These are phyloP conservation scores for Balearica regulorum DNA, from an alignment of 2,797 vertebrate species.

Conservation along the genomic window DNA sequence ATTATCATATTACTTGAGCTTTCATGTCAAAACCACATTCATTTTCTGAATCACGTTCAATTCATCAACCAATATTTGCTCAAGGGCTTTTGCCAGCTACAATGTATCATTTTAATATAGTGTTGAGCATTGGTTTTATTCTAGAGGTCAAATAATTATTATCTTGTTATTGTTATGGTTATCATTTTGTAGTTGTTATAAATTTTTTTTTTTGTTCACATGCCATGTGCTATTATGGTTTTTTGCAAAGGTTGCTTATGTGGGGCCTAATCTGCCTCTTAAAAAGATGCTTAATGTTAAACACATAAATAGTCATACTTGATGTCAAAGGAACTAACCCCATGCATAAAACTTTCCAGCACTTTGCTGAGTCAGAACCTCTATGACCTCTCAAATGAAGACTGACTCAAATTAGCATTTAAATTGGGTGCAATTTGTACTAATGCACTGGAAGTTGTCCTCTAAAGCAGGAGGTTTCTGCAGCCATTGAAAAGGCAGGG, in stretches of 20 bases:
- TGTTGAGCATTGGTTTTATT: constrained; percentile 27
- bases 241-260: constrained; percentile 9
- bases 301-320: constrained; percentile 23
- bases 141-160: constrained; percentile 46
- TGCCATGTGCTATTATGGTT: neutral
- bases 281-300: constrained; percentile 19
- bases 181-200: neutral
- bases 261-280: neutral
- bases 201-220: neutral
- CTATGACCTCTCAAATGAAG: constrained; percentile 50
- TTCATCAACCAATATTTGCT: constrained; percentile 59
- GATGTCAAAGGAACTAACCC: constrained; percentile 12
- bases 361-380: constrained; percentile 52
- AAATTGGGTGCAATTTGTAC: constrained; percentile 53
- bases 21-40: constrained; percentile 61
- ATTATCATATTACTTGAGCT: constrained; percentile 51
- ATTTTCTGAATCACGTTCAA: constrained; percentile 58
- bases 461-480: constrained; percentile 32
- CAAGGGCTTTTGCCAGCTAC: constrained; percentile 50
- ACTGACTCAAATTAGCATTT: constrained; percentile 59
- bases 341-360: constrained; percentile 21
- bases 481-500: neutral
- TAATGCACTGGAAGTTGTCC: constrained; percentile 46
- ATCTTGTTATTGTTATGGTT: constrained; percentile 43
- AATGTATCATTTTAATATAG: constrained; percentile 48